phyloP scores from a whole-genome alignment of 2,888 invertebrate genomes.

The Automeris io region DNA sequence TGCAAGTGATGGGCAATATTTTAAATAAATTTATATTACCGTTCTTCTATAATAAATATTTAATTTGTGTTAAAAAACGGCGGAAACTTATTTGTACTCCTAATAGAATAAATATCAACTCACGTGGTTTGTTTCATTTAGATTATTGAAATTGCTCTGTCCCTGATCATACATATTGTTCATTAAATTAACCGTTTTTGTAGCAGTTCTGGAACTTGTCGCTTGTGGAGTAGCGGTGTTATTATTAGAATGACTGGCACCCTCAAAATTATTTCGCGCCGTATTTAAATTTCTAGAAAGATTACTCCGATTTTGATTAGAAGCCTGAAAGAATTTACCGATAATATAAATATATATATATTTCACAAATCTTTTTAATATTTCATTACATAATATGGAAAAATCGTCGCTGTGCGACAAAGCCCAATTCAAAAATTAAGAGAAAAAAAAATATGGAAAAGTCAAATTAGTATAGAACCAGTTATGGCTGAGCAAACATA shows the following conservation, averaged over 20 bases:
- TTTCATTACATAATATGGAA: background rate
- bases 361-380: conserved; percentile 3
- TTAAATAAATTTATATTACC: too few species aligned
- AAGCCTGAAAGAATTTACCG: conserved; percentile 36
- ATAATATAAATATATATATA: too few species aligned
- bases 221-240: conserved; percentile 51
- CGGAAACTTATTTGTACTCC: too few species aligned
- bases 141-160: conserved; percentile 57
- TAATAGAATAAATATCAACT: too few species aligned
- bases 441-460: too few species aligned
- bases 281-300: conserved; percentile 64
- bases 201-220: conserved; percentile 48
- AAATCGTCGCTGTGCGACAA: too few species aligned
- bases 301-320: conserved; percentile 66
- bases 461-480: too few species aligned
- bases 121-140: conserved; percentile 64
- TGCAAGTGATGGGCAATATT: too few species aligned
- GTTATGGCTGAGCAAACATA: too few species aligned
- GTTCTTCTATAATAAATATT: too few species aligned
- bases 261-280: conserved; percentile 62
- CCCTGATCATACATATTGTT: conserved; percentile 71
- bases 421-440: too few species aligned
- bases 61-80: too few species aligned
- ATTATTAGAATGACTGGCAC: conserved; percentile 47
- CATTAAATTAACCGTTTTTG: conserved; percentile 65